Percentiles rank a stretch among this genome's conserved stretches.
phyloP scores from a whole-genome alignment of 2,888 invertebrate species.

The Synanthedon vespiformis region DNA sequence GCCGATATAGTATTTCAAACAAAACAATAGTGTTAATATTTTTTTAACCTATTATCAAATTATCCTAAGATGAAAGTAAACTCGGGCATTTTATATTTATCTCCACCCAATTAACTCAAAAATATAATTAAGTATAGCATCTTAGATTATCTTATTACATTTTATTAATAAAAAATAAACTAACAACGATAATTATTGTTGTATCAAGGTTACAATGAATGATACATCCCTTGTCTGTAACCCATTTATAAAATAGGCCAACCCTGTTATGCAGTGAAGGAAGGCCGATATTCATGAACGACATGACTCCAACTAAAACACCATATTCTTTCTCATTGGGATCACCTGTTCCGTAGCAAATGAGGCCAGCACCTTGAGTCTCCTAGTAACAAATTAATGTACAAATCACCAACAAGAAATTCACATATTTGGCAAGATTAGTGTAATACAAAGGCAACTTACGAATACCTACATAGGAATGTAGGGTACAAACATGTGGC shows the following conservation, averaged over 20 bases:
- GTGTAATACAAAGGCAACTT: too few species aligned
- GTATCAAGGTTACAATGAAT: background rate
- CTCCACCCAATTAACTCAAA: too few species aligned
- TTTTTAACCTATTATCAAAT: too few species aligned
- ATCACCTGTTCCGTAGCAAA: slow-evolving; percentile 40
- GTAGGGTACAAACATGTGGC: too few species aligned
- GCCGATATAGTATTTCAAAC: too few species aligned
- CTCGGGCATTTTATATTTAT: too few species aligned
- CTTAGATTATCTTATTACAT: background rate
- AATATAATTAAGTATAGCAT: too few species aligned
- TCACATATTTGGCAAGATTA: background rate
- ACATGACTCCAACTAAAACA: slow-evolving; percentile 35
- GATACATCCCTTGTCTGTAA: slow-evolving; percentile 14
- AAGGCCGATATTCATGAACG: slow-evolving; percentile 23
- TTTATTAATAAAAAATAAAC: background rate
- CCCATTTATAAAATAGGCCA: slow-evolving; percentile 29
- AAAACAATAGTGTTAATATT: too few species aligned
- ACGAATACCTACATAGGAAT: too few species aligned
- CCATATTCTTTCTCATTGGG: slow-evolving; percentile 30
- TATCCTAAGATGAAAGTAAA: too few species aligned
- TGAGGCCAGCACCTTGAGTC: slow-evolving; percentile 35
- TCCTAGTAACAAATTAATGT: slow-evolving; percentile 19
- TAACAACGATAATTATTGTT: background rate
- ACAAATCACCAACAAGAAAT: slow-evolving; percentile 5
- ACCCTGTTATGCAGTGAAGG: slow-evolving; percentile 31